Percentiles rank a stretch among this genome's conserved stretches.
Conservation (phyloP, 2,797 vertebrate genomes). For the Pachyuromys duprasi region DNA sequence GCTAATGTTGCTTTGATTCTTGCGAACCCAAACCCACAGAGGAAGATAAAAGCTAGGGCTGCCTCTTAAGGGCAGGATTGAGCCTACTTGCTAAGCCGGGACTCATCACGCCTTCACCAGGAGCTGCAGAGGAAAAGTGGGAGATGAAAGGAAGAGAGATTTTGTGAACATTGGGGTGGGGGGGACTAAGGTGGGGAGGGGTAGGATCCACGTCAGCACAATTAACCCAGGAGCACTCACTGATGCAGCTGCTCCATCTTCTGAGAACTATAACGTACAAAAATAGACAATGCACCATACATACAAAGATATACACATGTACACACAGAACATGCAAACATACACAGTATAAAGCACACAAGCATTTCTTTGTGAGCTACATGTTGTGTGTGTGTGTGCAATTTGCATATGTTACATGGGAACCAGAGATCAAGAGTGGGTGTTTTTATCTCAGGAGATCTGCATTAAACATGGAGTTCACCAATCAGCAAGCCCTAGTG, state of each 20-base stretch:
- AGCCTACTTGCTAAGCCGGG: conserved; percentile 57
- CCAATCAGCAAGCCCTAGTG: neutral
- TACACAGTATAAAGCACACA: neutral
- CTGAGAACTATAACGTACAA: neutral
- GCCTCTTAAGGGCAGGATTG: conserved; percentile 69
- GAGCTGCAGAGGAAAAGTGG: conserved; percentile 56
- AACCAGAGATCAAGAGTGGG: neutral
- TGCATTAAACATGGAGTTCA: neutral
- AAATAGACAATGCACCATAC: neutral
- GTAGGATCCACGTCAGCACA: neutral
- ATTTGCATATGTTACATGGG: neutral
- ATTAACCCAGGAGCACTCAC: neutral
- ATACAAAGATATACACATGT: neutral
- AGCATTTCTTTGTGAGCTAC: neutral
- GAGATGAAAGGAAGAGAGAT: conserved; percentile 60
- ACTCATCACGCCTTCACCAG: conserved; percentile 58
- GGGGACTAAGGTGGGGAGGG: neutral
- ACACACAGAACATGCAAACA: neutral
- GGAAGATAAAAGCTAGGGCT: conserved; percentile 76
- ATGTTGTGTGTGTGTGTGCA: neutral
- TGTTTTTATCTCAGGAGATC: neutral
- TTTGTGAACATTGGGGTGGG: neutral
- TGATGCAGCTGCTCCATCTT: neutral
- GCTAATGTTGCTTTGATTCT: conserved; percentile 79
- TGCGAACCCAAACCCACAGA: conserved; percentile 73